phyloP scores from a whole-genome alignment of 2,113 vertebrate genomes.

The Haemorhous mexicanus region DNA sequence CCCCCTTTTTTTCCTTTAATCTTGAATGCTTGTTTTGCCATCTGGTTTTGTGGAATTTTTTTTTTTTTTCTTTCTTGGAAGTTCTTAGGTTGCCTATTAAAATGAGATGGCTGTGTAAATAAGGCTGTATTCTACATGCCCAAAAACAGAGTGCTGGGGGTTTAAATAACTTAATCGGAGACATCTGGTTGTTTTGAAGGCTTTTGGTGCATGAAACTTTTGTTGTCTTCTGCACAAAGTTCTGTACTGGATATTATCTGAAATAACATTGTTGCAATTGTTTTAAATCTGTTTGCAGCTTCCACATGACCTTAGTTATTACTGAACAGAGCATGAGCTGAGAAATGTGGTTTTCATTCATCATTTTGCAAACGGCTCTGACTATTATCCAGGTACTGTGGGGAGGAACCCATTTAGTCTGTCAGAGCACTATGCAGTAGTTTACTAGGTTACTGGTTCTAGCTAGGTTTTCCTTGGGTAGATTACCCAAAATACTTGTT shows the following conservation, averaged over 20 bases:
- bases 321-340: background rate
- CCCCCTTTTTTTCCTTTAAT: background rate
- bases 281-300: background rate
- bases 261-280: background rate
- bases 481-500: background rate
- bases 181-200: background rate
- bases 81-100: background rate
- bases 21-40: constrained; percentile 11
- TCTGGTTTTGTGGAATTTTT: background rate
- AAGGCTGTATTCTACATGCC: background rate
- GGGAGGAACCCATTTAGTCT: background rate
- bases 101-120: background rate
- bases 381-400: background rate
- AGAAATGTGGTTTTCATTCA: background rate
- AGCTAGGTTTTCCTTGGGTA: background rate
- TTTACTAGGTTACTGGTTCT: background rate
- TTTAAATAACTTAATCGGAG: background rate
- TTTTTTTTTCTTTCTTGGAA: background rate
- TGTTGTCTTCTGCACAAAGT: background rate
- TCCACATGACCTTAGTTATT: background rate
- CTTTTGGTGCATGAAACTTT: background rate
- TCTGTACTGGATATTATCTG: background rate
- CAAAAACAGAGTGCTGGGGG: background rate
- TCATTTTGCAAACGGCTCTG: background rate
- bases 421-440: background rate